These are phyloP conservation scores for Mactra quadrangularis DNA, from an alignment of 1,140 invertebrate species.

Conservation along the genomic window DNA sequence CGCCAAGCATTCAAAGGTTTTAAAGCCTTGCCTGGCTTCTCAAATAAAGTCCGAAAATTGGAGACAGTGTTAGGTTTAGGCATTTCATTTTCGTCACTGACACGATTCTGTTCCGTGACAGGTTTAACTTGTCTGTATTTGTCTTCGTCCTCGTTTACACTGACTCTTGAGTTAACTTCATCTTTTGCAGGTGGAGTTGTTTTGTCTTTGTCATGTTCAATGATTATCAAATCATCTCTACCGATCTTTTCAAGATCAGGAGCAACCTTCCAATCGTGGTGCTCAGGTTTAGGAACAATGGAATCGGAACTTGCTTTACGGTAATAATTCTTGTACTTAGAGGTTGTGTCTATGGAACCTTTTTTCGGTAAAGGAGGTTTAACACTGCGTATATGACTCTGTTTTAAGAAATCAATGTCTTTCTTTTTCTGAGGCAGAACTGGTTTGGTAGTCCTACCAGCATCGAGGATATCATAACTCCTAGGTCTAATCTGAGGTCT, in stretches of 20 bases:
- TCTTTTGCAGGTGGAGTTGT: slow-evolving; percentile 8
- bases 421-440: slow-evolving; percentile 11
- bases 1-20: slow-evolving; percentile 48
- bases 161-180: too few relatives aligned
- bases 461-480: slow-evolving; percentile 11
- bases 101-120: slow-evolving; percentile 41
- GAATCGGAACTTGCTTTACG: slow-evolving; percentile 18
- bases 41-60: slow-evolving; percentile 75
- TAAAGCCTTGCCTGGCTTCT: slow-evolving; percentile 59
- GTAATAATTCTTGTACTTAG: neutral
- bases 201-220: slow-evolving; percentile 66
- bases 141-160: too few relatives aligned
- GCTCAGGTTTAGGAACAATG: slow-evolving; percentile 41
- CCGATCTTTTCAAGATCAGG: slow-evolving; percentile 72
- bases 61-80: slow-evolving; percentile 79
- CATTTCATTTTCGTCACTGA: slow-evolving; percentile 70
- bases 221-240: slow-evolving; percentile 77
- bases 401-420: slow-evolving; percentile 25
- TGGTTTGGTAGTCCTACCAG: neutral
- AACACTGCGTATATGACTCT: slow-evolving; percentile 41
- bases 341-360: neutral
- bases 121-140: slow-evolving; percentile 33
- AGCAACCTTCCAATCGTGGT: slow-evolving; percentile 63
- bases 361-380: slow-evolving; percentile 45
- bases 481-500: slow-evolving; percentile 43